Base-by-base conservation (phyloP, 1,140 invertebrate species). In the Drosophila nannoptera region DNA sequence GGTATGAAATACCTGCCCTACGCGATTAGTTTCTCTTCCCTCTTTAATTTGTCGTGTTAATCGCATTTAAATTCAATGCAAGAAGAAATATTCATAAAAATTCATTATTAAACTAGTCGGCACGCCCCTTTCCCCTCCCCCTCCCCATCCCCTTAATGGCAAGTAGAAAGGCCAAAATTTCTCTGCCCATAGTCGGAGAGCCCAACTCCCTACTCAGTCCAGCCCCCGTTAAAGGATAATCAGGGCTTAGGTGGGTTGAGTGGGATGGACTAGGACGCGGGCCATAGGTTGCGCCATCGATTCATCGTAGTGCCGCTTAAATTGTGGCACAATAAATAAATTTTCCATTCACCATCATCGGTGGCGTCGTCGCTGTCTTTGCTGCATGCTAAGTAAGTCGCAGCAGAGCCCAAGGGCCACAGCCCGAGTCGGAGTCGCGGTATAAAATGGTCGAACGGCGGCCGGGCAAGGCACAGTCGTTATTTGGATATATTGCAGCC, bases 11-110 rank as follows among this genome's bases (percentile, higher is more conserved):
- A 11, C 45, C 45, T 11, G 6, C 6, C 2, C 16, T 2, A 46
- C 1, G 22, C 22, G 22, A 22, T 22, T 22, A 22, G 1, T 22
- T 22, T 22, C 22, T 22, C 3, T 22, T 22, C 3, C 22, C 60
- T 40, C 4, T 42, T 40, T 40, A 1, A 0, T 9, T 12, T 12
- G 3, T 22, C 22, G 22, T 22, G 22, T 40, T 8, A 12, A 50
- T 32, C 38, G 52, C 63, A 66, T 78, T 62, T 33, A 72, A 63
- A 76, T 80, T 78, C 75, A 56, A 50, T 14, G 50, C 53, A 77
- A 81, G 71, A 75, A 82, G 54, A 53, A 64, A 59, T 52, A 59
- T 48, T 14, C 40, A 43, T 43, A 7, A 7, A 43, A 43, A 14
- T 22, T 22, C 22, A 22, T 22, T 22, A 22, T 22, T 22, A 3